Percentiles rank a stretch among this genome's conserved stretches.
Evolutionary conservation across 2,888 invertebrate species (phyloP).

Genomic region (Xestobium rufovillosum): DNA sequence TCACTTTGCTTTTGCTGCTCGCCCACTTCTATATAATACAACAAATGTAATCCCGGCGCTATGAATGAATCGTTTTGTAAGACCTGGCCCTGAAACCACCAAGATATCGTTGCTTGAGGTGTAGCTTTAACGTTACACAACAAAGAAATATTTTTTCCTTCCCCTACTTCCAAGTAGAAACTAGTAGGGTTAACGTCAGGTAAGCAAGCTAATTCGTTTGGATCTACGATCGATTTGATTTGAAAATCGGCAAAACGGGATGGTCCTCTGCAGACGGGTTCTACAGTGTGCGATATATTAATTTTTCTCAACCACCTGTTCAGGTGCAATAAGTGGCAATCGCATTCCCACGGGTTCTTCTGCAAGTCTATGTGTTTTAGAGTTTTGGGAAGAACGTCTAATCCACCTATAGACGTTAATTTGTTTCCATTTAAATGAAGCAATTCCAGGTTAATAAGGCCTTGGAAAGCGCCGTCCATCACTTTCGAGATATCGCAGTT

Average conservation of each 20-base stretch:
- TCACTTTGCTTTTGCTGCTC: conserved; percentile 63
- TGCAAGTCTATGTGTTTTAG: conserved; percentile 72
- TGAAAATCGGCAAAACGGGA: conserved; percentile 57
- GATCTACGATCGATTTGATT: conserved; percentile 56
- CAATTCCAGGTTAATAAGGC: conserved; percentile 76
- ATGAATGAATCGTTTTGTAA: conserved; percentile 68
- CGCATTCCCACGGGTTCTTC: conserved; percentile 84
- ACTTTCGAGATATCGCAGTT: conserved; percentile 71
- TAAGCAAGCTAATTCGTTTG: conserved; percentile 70
- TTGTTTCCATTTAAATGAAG: conserved; percentile 75
- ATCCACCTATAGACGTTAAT: conserved; percentile 64
- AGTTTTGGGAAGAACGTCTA: conserved; percentile 63
- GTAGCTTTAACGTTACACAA: conserved; percentile 73
- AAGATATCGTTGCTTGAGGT: conserved; percentile 73
- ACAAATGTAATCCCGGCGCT: conserved; percentile 58
- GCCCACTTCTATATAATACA: conserved; percentile 67
- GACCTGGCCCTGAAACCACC: conserved; percentile 76
- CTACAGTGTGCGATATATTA: conserved; percentile 68
- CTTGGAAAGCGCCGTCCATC: conserved; percentile 74
- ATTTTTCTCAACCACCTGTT: conserved; percentile 71
- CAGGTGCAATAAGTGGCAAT: conserved; percentile 72
- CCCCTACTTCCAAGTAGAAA: conserved; percentile 67
- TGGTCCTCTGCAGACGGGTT: conserved; percentile 71
- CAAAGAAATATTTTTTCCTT: conserved; percentile 74
- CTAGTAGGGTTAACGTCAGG: conserved; percentile 72